These are phyloP conservation scores for Calyptomena viridis DNA, from an alignment of 2,113 vertebrate genomes.

Conservation along the genomic window DNA sequence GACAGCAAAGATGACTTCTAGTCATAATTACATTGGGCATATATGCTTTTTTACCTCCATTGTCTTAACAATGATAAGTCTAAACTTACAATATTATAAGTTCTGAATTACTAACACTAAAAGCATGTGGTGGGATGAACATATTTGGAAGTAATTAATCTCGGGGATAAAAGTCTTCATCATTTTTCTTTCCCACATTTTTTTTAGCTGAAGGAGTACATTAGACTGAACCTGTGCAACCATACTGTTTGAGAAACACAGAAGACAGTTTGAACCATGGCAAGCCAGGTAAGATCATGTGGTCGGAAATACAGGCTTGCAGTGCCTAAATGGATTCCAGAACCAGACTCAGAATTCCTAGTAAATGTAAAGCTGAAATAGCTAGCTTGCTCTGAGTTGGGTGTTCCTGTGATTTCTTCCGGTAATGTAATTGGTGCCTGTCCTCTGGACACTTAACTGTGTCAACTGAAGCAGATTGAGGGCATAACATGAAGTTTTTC, in stretches of 20 bases:
- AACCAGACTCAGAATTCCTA: conserved; percentile 21
- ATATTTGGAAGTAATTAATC: background rate
- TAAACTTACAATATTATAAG: background rate
- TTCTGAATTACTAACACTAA: background rate
- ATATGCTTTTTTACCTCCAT: background rate
- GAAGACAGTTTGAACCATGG: conserved; percentile 49
- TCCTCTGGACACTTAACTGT: conserved; percentile 11
- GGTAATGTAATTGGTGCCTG: background rate
- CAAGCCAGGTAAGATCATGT: conserved; percentile 67
- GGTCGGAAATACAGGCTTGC: conserved; percentile 28
- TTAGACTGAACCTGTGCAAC: background rate
- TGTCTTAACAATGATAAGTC: background rate
- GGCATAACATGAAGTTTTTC: background rate
- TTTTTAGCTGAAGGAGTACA: conserved; percentile 6
- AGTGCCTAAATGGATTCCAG: conserved; percentile 18
- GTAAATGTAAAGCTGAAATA: conserved; percentile 49
- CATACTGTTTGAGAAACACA: background rate
- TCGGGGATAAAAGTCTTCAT: background rate
- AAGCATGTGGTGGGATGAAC: background rate
- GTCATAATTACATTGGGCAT: background rate
- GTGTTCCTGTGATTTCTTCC: background rate
- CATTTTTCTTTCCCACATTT: background rate
- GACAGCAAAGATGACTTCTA: background rate
- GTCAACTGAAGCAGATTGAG: conserved; percentile 24
- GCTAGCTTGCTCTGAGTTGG: conserved; percentile 50